Percentiles rank a stretch among this genome's conserved stretches.
phyloP scores from a whole-genome alignment of 2,113 vertebrate genomes.

The Acrocephalus arundinaceus region DNA sequence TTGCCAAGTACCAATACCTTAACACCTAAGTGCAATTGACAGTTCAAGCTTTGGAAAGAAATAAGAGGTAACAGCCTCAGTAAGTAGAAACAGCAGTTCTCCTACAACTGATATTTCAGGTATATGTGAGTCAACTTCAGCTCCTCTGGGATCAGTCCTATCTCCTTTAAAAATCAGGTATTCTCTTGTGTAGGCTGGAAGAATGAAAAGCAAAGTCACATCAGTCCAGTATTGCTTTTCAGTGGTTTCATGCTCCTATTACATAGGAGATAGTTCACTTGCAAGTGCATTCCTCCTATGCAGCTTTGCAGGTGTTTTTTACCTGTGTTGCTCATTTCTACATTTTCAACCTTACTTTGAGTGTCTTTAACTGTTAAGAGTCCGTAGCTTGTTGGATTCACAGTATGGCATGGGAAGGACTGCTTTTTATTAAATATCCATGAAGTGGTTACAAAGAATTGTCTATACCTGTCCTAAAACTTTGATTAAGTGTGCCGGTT shows the following conservation, averaged over 20 bases:
- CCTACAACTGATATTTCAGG: not conserved
- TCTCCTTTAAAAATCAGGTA: not conserved
- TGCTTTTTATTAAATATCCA: not conserved
- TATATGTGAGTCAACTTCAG: not conserved
- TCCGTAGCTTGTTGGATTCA: not conserved
- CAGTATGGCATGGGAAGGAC: not conserved
- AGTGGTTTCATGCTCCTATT: not conserved
- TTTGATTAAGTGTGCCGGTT: not conserved
- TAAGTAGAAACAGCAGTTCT: not conserved
- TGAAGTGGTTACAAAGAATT: not conserved
- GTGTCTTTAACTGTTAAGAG: not conserved
- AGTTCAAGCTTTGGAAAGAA: not conserved
- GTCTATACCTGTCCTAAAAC: not conserved
- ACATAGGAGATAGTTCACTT: not conserved
- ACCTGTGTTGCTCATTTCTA: not conserved
- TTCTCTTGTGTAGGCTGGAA: not conserved
- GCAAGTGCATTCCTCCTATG: not conserved
- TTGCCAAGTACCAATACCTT: not conserved
- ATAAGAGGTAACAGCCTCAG: not conserved
- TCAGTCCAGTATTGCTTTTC: not conserved
- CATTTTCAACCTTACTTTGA: not conserved
- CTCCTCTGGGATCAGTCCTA: not conserved
- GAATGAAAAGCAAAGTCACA: not conserved
- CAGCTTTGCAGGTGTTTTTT: not conserved
- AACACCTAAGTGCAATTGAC: not conserved